Evolutionary conservation across 1,140 invertebrate species (phyloP), one percentile per base, ranked within the genome.

Genomic region (Zaprionus tsacasi): DNA sequence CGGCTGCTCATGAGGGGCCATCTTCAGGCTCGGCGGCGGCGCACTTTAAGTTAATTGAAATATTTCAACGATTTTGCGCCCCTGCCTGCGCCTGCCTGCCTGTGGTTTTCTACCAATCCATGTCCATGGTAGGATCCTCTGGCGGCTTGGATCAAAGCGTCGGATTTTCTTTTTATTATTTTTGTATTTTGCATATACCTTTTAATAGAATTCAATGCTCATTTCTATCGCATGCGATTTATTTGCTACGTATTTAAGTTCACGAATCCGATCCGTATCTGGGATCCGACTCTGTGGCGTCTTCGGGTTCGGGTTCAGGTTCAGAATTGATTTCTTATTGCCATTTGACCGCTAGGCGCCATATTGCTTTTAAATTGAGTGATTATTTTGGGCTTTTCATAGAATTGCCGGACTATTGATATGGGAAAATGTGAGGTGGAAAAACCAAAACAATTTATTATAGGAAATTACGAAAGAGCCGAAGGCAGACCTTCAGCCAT

Each of bases 11-110:
- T 77, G 12, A 48, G 21, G 21, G 45, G 50, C 38, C 58, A 52
- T 66, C 72, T 59, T 70, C 54, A 43, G 40, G 15, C 57, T 70
- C 27, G 27, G 63, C 68, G 70, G 55, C 66, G 33, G 56, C 76
- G 85, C 78, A 89, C 85, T 89, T 88, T 91, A 88, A 88, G 86
- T 92, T 91, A 92, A 92, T 92, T 92, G 91, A 92, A 92, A 92
- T 92, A 92, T 92, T 92, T 92, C 90, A 91, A 88, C 87, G 86
- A 91, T 83, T 91, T 88, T 78, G 21, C 65, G 81, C 85, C 80
- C 80, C 63, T 76, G 55, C 69, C 48, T 15, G 56, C 48, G 48
- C n/a, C n/a, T 21, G 21, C 21, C 21, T 59, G 74, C 74, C 74
- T 83, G 83, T 80, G 75, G 85, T 78, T 89, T 89, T 80, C 80